Base-by-base conservation (phyloP, 2,888 invertebrate genomes). In the Miltochrista miniata region DNA sequence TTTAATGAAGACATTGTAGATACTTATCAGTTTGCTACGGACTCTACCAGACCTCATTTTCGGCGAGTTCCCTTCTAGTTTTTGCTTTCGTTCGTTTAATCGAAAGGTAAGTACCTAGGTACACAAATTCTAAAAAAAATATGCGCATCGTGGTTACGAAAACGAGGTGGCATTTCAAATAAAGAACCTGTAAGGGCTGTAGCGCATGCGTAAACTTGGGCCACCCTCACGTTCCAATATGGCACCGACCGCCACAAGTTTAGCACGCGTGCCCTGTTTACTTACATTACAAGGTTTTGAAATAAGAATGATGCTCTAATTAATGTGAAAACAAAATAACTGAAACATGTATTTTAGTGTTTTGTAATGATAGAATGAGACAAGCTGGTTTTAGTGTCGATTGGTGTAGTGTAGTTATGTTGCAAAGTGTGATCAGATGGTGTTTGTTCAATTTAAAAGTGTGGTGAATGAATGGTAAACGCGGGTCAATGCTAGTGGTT, bases 221-320 rank as follows among this genome's bases (percentile, higher is more conserved):
- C 79, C 75, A 76, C 87, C 87, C 88, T 74, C 78, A 72, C 72
- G 68, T 83, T 83, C 80, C 89, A 90, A 90, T 89, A 90, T 90
- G 90, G 90, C 90, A 89, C 57, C 81, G 79, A 67, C 76, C 88
- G 89, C 88, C 90, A 86, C 77, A 76, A 82, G 78, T 76, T 70
- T 70, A 83, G 77, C 89, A 90, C 90, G 89, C 88, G 83, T 76
- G 70, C 62, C 72, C 61, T 86, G 81, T 86, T 86, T 82, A 81
- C 77, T 86, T 82, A 80, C 77, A 77, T 65, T 82, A 80, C 77
- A 77, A 64, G 54, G 68, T 57, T 59, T 48, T 58, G 18, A 24
- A 49, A 45, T 54, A 36, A 58, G 47, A n/a, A n/a, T n/a, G n/a
- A 54, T 42, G 52, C 57, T 47, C 45, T 61, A 38, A 48, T 56